Evolutionary conservation across 2,888 invertebrate species (phyloP).

Genomic region (Lycophotia porphyrea): DNA sequence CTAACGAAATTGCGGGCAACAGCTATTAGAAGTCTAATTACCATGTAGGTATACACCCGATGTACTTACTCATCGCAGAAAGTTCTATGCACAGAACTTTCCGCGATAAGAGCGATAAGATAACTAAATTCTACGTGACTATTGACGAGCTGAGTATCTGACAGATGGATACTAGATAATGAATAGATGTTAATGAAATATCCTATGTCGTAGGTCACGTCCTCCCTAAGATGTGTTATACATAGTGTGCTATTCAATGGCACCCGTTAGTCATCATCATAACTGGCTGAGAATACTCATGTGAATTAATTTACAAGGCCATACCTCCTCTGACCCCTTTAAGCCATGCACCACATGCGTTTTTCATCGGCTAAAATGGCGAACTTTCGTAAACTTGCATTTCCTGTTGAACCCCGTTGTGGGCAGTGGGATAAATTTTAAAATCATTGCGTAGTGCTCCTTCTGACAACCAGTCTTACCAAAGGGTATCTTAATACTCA

Average conservation of each 20-base stretch:
- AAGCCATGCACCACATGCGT: neutral
- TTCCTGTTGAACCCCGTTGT: neutral
- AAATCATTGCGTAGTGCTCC: neutral
- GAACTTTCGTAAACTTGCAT: neutral
- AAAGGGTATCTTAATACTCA: neutral
- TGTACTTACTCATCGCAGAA: neutral
- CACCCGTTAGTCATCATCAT: neutral
- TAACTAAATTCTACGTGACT: neutral
- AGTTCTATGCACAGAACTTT: neutral
- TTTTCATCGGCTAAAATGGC: neutral
- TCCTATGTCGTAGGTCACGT: constrained; percentile 10
- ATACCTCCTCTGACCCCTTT: neutral
- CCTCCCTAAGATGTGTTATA: neutral
- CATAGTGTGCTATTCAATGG: neutral
- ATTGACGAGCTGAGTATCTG: neutral
- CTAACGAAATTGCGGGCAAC: neutral
- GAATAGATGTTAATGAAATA: neutral
- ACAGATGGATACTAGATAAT: neutral
- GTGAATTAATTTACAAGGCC: neutral
- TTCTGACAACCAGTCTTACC: neutral
- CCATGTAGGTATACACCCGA: neutral
- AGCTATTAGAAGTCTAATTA: neutral
- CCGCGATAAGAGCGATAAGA: no score
- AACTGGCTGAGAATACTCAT: neutral
- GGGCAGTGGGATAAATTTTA: no score